Conservation (phyloP, 2,888 invertebrate species). For the Poecilobothrus nobilitatus region DNA sequence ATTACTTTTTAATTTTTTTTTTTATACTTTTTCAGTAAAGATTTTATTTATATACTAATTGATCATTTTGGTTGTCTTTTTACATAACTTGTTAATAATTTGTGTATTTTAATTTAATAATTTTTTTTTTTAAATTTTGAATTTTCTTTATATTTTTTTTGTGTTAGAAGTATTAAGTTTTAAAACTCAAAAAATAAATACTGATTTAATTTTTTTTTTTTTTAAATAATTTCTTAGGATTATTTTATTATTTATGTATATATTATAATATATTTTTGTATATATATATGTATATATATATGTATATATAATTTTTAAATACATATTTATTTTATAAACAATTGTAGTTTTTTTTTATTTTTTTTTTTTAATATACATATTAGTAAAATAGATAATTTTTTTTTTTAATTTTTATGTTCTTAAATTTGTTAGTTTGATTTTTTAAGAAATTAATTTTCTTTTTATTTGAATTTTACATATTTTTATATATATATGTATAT, state of each 20-base stretch:
- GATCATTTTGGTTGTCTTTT: background rate
- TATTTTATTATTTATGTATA: no score
- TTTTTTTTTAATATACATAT: background rate
- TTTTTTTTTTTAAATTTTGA: no score
- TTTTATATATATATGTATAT: background rate
- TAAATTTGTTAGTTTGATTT: background rate
- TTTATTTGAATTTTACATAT: background rate
- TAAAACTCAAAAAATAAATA: no score
- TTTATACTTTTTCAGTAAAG: background rate
- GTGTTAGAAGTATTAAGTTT: no score
- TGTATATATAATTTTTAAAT: background rate
- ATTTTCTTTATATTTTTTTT: no score
- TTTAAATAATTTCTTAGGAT: no score
- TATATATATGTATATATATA: no score
- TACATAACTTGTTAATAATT: background rate
- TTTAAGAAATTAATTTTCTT: background rate
- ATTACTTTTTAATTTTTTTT: no score
- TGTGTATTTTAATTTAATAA: background rate
- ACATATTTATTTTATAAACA: background rate
- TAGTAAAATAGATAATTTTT: background rate
- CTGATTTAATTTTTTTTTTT: no score
- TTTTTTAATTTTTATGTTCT: no score
- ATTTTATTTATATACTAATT: background rate
- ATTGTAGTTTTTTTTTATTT: background rate
- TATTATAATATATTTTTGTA: no score